Evolutionary conservation across 2,797 vertebrate species (phyloP).

Genomic region (Anguilla pacifica): DNA sequence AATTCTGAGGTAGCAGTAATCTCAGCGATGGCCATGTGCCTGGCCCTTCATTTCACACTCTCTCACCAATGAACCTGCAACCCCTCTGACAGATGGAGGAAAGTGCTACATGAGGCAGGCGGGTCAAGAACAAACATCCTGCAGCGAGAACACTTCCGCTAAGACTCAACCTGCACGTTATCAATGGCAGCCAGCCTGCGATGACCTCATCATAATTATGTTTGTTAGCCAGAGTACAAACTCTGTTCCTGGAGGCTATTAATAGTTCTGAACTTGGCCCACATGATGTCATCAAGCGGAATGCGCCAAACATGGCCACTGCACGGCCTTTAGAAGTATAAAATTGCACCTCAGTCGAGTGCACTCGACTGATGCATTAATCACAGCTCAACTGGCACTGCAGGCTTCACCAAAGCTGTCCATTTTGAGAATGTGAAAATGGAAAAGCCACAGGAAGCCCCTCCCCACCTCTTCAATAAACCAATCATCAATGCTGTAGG

Average conservation of each 20-base stretch:
- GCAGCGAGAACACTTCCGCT: constrained; percentile 5
- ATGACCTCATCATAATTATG: not conserved
- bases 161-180: not conserved
- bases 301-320: not conserved
- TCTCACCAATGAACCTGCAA: not conserved
- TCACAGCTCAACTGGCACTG: not conserved
- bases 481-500: not conserved
- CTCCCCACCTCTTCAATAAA: not conserved
- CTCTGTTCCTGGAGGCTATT: not conserved
- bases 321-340: not conserved
- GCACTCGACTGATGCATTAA: not conserved
- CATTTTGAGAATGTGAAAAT: not conserved
- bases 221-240: not conserved
- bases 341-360: not conserved
- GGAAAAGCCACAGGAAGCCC: not conserved
- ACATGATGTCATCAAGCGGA: not conserved
- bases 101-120: not conserved
- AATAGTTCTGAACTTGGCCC: constrained; percentile 2
- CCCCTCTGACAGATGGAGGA: not conserved
- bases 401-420: not conserved
- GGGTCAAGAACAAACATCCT: not conserved
- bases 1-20: too few relatives aligned
- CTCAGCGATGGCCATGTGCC: not conserved
- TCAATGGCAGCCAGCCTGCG: not conserved
- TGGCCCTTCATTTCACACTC: not conserved